Base-by-base conservation (phyloP, 1,140 invertebrate genomes). In the Parasteatoda tepidariorum region DNA sequence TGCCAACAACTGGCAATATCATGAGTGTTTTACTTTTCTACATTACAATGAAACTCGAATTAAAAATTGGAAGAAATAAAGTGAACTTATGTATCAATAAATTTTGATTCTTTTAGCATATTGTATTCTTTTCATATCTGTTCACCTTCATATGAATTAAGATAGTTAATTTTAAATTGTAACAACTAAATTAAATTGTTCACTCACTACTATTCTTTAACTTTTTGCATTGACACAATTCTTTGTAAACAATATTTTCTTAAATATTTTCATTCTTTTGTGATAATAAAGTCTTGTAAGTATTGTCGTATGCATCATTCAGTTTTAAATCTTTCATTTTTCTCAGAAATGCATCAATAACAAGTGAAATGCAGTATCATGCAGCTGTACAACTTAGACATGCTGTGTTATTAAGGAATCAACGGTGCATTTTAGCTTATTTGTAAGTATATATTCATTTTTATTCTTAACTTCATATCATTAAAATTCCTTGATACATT, bases 361-460 rank as follows among this genome's bases (percentile, higher is more conserved):
- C 87, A 79, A 89, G 90, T 68, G 89, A 90, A 74, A 87, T 87
- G 84, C 87, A 88, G 41, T 88, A 91, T 79, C 87, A 91, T 84
- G 91, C 94, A 3, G 92, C 93, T 26, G 90, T 98, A 7, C 93
- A 94, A 88, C 91, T 96, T 33, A 91, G 96, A 24, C 96, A 98
- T 89, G 92, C 93, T 54, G 95, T 94, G 5, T 87, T 98, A 38
- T 93, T 96, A 88, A 91, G 97, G 64, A 97, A 98, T 87, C 95
- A 97, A 88, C 91, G 97, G 62, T 98, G 96, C 88, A 89, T 98
- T 1, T 87, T 98, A 13, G 93, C 96, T 0, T 98, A 98, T 88
- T 89, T 98, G 85, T 96, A 89, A 90, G 90, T 13, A 48, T 2
- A 48, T 13, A 0, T 2, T 48, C 9, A 48, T 48, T 48, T 48